These are phyloP conservation scores for Drosophila peninsularis DNA, from an alignment of 2,888 invertebrate species.

Conservation along the genomic window DNA sequence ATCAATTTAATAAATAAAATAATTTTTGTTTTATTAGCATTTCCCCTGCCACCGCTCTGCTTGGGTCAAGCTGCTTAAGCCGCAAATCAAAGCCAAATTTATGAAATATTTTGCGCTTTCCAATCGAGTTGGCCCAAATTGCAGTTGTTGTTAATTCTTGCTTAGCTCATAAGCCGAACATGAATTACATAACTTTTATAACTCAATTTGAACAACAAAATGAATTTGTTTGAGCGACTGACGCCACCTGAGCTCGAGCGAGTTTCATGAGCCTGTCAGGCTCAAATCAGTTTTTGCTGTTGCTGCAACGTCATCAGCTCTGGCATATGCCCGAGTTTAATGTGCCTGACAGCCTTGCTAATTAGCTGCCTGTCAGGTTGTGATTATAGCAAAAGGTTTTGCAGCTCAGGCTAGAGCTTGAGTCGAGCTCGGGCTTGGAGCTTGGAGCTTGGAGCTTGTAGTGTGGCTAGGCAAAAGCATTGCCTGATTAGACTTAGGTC, in stretches of 20 bases:
- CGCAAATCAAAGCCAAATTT: not conserved
- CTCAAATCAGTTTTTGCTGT: not conserved
- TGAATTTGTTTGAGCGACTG: slow-evolving; percentile 1
- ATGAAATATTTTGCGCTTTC: not conserved
- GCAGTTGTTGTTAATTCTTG: not conserved
- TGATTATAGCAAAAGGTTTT: slow-evolving; percentile 4
- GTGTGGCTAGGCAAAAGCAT: slow-evolving; percentile 27
- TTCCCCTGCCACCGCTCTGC: not conserved
- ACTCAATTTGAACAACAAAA: not conserved
- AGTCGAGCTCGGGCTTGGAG: not conserved
- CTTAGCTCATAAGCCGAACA: not conserved
- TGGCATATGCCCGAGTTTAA: not conserved
- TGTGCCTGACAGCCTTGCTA: slow-evolving; percentile 5
- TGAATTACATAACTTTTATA: not conserved
- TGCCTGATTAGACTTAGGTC: slow-evolving; percentile 45
- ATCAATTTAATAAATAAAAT: not conserved
- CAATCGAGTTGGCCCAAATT: not conserved
- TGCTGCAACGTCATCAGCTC: not conserved
- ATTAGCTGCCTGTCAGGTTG: slow-evolving; percentile 13
- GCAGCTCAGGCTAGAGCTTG: not conserved
- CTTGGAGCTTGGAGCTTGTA: not conserved
- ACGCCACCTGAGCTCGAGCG: not conserved
- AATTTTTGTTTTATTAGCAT: not conserved
- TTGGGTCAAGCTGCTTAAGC: not conserved
- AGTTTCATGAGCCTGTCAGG: slow-evolving; percentile 2